These are phyloP conservation scores for Ennomos fuscantarius DNA, from an alignment of 2,888 invertebrate genomes.

Conservation along the genomic window DNA sequence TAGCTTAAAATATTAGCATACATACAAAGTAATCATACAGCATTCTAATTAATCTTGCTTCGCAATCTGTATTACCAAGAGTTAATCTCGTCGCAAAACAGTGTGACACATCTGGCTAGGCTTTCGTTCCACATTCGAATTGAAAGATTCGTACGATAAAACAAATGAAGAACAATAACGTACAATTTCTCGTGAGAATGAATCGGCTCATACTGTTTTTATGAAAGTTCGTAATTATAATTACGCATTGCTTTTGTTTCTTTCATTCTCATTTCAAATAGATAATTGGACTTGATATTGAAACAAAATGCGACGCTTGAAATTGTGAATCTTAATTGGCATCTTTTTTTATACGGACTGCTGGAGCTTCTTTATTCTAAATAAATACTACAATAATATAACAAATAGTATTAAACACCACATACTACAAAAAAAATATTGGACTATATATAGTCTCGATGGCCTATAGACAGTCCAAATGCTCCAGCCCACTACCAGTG, in stretches of 20 bases:
- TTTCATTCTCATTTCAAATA: conserved; percentile 27
- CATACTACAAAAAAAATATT: no score
- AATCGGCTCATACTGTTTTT: conserved; percentile 23
- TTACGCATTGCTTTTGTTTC: conserved; percentile 27
- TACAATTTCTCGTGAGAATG: conserved; percentile 48
- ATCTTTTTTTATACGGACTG: no score
- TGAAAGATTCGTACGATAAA: conserved; percentile 54
- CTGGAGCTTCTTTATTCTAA: no score
- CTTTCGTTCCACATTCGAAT: conserved; percentile 61
- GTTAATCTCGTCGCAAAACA: conserved; percentile 44
- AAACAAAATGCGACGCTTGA: conserved; percentile 5
- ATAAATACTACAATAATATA: no score
- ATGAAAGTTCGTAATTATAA: conserved; percentile 27
- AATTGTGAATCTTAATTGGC: conserved; percentile 9
- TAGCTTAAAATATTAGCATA: no score
- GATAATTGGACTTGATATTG: conserved; percentile 22
- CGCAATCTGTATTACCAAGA: conserved; percentile 7
- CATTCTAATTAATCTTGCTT: conserved; percentile 11
- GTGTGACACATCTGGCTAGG: conserved; percentile 47
- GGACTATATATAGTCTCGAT: no score
- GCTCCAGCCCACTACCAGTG: no score
- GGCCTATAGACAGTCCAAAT: no score
- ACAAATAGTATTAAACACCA: no score
- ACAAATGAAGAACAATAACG: conserved; percentile 46
- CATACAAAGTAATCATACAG: no score